Percentiles rank a stretch among this genome's conserved stretches.
Evolutionary conservation across 2,888 invertebrate species (phyloP).

Genomic region (Tenthredo notha): DNA sequence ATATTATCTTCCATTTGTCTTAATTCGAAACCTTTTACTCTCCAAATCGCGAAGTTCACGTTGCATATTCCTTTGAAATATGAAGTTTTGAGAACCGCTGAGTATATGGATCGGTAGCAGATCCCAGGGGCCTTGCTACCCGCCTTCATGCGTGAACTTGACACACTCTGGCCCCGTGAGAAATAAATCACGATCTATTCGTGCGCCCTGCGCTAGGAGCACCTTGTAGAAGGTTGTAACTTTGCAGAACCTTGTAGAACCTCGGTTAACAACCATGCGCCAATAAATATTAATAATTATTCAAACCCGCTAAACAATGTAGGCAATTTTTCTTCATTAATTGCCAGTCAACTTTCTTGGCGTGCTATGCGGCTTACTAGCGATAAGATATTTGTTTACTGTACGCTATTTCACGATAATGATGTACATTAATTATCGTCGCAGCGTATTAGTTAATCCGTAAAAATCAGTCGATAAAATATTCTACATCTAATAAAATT

Average conservation of each 20-base stretch:
- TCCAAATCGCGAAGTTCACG: background rate
- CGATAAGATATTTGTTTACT: slow-evolving; percentile 27
- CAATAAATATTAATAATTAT: slow-evolving; percentile 41
- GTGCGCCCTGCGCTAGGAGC: background rate
- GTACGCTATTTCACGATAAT: background rate
- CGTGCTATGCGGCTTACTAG: background rate
- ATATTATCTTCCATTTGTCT: background rate
- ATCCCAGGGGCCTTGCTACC: slow-evolving; percentile 27
- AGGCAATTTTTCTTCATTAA: slow-evolving; percentile 40
- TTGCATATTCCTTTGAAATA: background rate
- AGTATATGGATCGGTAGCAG: slow-evolving; percentile 29
- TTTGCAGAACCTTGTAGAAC: slow-evolving; percentile 34
- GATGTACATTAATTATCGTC: slow-evolving; percentile 1
- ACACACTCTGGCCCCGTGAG: slow-evolving; percentile 49
- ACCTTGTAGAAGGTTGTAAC: slow-evolving; percentile 19
- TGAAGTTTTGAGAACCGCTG: slow-evolving; percentile 14
- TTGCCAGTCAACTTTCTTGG: slow-evolving; percentile 11
- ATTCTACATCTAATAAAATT: background rate
- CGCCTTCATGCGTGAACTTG: slow-evolving; percentile 49
- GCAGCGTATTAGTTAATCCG: background rate
- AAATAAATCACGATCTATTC: slow-evolving; percentile 48
- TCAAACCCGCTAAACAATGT: slow-evolving; percentile 23
- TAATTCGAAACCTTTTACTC: background rate
- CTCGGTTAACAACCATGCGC: background rate
- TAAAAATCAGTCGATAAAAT: background rate